phyloP scores from a whole-genome alignment of 2,888 invertebrate genomes.

The Anthrax anthrax region DNA sequence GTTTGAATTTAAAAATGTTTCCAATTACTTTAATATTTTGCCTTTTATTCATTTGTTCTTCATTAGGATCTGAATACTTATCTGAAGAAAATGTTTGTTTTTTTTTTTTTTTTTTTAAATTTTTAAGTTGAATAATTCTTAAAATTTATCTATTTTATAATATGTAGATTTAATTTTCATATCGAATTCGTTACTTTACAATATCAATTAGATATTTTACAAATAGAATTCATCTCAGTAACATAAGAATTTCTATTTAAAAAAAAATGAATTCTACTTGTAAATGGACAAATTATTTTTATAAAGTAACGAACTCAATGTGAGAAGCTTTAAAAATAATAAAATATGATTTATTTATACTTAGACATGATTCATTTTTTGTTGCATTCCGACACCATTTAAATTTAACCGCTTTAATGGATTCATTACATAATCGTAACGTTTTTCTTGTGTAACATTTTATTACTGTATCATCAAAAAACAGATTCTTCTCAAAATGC shows the following conservation, averaged over 20 bases:
- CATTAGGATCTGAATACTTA: not conserved
- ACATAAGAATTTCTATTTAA: not conserved
- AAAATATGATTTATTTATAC: too few species aligned
- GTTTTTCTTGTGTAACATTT: constrained; percentile 11
- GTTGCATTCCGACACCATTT: constrained; percentile 8
- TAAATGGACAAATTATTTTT: too few species aligned
- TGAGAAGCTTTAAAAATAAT: too few species aligned
- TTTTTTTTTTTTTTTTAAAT: too few species aligned
- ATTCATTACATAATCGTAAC: constrained; percentile 23
- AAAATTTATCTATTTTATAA: too few species aligned
- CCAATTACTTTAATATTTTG: constrained; percentile 4
- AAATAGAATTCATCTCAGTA: too few species aligned
- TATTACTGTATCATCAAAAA: constrained; percentile 17
- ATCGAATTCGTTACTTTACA: too few species aligned
- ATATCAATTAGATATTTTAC: too few species aligned
- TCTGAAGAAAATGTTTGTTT: too few species aligned
- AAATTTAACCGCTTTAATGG: constrained; percentile 7
- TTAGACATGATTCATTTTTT: not conserved
- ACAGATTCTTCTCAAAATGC: not conserved
- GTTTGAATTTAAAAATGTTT: constrained; percentile 5
- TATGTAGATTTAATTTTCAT: too few species aligned
- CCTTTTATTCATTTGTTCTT: not conserved
- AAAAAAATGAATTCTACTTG: not conserved
- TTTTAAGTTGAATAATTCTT: too few species aligned
- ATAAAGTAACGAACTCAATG: too few species aligned